These are phyloP conservation scores for Apostichopus leukothele DNA, from an alignment of 53 echinoderm and acorn worm genomes.

Conservation along the genomic window DNA sequence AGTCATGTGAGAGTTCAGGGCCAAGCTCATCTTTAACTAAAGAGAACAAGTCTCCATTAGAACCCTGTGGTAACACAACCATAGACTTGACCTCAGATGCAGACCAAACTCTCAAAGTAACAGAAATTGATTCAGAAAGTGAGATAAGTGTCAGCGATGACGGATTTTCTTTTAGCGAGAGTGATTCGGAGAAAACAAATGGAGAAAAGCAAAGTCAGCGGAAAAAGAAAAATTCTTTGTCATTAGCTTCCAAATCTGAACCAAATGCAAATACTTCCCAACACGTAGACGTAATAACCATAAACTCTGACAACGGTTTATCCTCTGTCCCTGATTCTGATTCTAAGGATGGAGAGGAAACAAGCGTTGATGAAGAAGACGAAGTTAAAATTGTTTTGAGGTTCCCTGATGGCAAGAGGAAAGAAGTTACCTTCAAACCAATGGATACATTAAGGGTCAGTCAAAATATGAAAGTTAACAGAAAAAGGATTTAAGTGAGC, in stretches of 20 bases:
- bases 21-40: neutral
- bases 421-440: constrained; percentile 74
- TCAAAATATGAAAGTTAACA: neutral
- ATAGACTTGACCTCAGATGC: constrained; percentile 20
- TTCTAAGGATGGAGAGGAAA: neutral
- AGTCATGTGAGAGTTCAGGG: neutral
- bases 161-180: constrained; percentile 43
- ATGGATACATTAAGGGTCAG: constrained; percentile 74
- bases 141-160: constrained; percentile 39
- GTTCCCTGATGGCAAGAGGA: constrained; percentile 88
- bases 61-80: constrained; percentile 10
- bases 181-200: constrained; percentile 11
- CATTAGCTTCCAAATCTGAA: neutral
- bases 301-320: neutral
- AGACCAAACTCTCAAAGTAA: constrained; percentile 23
- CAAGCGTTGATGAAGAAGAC: constrained; percentile 48
- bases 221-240: neutral
- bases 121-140: constrained; percentile 4
- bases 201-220: neutral
- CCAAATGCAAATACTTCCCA: neutral
- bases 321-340: constrained; percentile 23
- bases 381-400: constrained; percentile 71
- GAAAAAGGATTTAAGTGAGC: too few relatives aligned
- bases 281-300: neutral
- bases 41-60: neutral